Evolutionary conservation across 2,113 vertebrate species (phyloP).

Genomic region (Brachionichthys hirsutus): DNA sequence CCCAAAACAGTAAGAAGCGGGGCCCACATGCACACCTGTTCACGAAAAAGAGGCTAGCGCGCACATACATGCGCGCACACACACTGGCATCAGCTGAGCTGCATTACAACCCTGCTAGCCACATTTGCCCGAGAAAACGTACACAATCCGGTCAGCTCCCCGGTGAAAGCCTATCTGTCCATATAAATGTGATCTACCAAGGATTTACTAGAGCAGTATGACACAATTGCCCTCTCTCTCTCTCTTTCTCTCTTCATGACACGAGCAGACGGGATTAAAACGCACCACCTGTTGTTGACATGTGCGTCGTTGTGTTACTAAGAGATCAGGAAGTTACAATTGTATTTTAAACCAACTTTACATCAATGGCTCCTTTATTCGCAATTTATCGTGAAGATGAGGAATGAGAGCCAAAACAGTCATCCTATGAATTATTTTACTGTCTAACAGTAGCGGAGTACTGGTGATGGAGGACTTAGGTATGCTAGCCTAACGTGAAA

Average conservation of each 20-base stretch:
- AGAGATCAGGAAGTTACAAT: background rate
- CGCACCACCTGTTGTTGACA: constrained; percentile 44
- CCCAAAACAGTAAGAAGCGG: constrained; percentile 7
- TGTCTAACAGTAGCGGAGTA: background rate
- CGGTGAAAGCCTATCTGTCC: background rate
- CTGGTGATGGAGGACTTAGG: background rate
- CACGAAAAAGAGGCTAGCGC: no score
- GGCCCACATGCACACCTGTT: no score
- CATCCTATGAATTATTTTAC: background rate
- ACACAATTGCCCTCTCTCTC: no score
- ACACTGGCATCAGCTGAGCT: background rate
- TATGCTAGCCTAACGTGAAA: constrained; percentile 22
- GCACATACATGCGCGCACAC: no score
- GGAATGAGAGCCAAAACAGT: background rate
- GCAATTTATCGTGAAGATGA: background rate
- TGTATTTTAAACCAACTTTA: background rate
- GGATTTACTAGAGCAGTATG: no score
- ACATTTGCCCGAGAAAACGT: background rate
- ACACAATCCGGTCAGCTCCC: background rate
- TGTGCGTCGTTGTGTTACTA: constrained; percentile 23
- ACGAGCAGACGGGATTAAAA: constrained; percentile 42
- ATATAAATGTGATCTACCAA: background rate
- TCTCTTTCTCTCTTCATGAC: background rate
- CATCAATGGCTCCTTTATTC: background rate
- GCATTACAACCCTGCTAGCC: background rate